Evolutionary conservation across 2,888 invertebrate genomes (phyloP).

Genomic region (Drosophila niveifrons): DNA sequence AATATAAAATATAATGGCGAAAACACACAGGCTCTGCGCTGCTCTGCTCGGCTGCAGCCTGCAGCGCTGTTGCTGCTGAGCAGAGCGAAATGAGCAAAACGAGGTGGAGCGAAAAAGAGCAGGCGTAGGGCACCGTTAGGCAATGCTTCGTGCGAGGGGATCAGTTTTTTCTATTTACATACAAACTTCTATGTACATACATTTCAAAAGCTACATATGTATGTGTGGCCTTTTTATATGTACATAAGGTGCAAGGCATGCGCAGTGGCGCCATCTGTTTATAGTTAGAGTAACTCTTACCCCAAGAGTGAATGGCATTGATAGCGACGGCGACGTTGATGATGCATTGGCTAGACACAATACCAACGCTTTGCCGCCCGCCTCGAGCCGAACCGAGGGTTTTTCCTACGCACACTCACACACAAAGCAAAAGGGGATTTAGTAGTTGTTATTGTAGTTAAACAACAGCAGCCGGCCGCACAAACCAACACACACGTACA

Average conservation of each 20-base stretch:
- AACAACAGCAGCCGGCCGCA: conserved; percentile 33
- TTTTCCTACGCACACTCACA: conserved; percentile 58
- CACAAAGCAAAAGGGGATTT: conserved; percentile 61
- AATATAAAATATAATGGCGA: conserved; percentile 61
- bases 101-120: conserved; percentile 37
- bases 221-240: conserved; percentile 23
- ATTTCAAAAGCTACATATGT: conserved; percentile 15
- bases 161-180: conserved; percentile 67
- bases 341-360: conserved; percentile 70
- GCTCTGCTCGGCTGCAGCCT: background rate
- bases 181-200: conserved; percentile 23
- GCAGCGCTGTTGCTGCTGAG: conserved; percentile 10
- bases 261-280: conserved; percentile 67
- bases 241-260: conserved; percentile 67
- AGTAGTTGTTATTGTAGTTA: conserved; percentile 53
- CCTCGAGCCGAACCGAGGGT: conserved; percentile 51
- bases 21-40: conserved; percentile 40
- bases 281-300: conserved; percentile 54
- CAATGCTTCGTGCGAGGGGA: conserved; percentile 59
- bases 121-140: conserved; percentile 67
- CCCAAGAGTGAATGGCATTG: conserved; percentile 56
- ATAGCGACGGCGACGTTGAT: conserved; percentile 27
- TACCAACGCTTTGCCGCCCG: conserved; percentile 28
- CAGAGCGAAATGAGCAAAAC: conserved; percentile 19
- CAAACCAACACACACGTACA: conserved; percentile 17